phyloP scores from a whole-genome alignment of 2,888 invertebrate species.

The Anorthoa munda region DNA sequence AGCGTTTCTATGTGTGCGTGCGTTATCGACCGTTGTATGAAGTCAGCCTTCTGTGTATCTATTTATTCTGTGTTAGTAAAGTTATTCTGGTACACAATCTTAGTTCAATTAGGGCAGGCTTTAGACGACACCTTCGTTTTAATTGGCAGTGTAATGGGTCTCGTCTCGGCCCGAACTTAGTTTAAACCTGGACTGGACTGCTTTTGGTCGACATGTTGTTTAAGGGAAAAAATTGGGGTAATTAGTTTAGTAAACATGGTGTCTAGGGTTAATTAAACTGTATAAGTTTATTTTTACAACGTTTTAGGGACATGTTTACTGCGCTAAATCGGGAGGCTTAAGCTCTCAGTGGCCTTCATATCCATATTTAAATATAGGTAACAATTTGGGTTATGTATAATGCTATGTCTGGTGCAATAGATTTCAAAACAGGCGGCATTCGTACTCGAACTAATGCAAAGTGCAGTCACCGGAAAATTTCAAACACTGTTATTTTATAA shows the following conservation, averaged over 20 bases:
- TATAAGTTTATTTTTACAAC: background rate
- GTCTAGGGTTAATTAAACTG: conserved; percentile 1
- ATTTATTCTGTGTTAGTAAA: background rate
- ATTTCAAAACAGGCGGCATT: too few species aligned
- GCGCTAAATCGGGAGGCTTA: background rate
- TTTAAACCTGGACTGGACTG: conserved; percentile 8
- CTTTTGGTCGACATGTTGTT: conserved; percentile 13
- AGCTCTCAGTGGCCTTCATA: too few species aligned
- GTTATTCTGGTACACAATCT: conserved; percentile 34
- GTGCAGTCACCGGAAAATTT: too few species aligned
- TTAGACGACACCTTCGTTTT: conserved; percentile 35
- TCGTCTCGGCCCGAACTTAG: conserved; percentile 28
- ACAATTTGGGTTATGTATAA: too few species aligned
- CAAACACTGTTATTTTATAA: too few species aligned
- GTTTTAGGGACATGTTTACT: background rate
- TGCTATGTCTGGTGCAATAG: too few species aligned
- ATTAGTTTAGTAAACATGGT: conserved; percentile 31
- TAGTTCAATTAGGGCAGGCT: conserved; percentile 32
- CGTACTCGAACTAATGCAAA: too few species aligned
- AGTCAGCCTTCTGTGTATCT: background rate
- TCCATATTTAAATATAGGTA: too few species aligned
- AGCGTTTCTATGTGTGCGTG: background rate
- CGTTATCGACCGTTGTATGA: background rate
- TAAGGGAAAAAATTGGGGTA: conserved; percentile 7
- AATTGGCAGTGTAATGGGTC: conserved; percentile 41